phyloP scores from a whole-genome alignment of 1,140 invertebrate genomes.

The Dolichoris vasculosae region DNA sequence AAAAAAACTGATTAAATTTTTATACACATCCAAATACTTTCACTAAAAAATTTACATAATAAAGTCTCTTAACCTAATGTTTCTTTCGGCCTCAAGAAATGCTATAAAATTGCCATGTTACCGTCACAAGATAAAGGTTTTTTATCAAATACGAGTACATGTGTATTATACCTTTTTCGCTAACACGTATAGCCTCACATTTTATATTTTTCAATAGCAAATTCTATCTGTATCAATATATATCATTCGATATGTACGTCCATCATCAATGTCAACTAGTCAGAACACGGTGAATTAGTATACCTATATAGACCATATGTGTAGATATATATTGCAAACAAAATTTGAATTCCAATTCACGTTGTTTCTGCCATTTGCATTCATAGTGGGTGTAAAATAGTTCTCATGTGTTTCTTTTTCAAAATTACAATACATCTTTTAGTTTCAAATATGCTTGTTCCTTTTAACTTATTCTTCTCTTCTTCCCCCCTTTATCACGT shows the following conservation, averaged over 20 bases:
- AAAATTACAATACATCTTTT: conserved; percentile 31
- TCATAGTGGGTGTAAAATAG: neutral
- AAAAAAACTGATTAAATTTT: too few relatives aligned
- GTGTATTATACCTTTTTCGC: neutral
- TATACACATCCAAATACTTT: too few relatives aligned
- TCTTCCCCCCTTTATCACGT: neutral
- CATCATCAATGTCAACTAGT: neutral
- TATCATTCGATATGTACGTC: conserved; percentile 15
- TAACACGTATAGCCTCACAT: neutral
- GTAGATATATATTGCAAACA: neutral
- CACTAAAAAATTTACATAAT: too few relatives aligned
- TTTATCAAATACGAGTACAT: conserved; percentile 14
- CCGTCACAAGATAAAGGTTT: conserved; percentile 27
- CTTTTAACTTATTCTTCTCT: conserved; percentile 6
- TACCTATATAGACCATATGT: neutral
- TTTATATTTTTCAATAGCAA: conserved; percentile 21
- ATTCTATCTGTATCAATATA: neutral
- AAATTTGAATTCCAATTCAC: neutral
- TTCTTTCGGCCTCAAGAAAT: neutral
- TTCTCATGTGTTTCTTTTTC: neutral
- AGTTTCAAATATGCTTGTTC: neutral
- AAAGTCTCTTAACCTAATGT: neutral
- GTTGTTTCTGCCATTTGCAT: neutral
- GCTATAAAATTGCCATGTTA: conserved; percentile 13
- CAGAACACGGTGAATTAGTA: neutral